Evolutionary conservation across 2,113 vertebrate species (phyloP).

Genomic region (Chloropsis cyanopogon): DNA sequence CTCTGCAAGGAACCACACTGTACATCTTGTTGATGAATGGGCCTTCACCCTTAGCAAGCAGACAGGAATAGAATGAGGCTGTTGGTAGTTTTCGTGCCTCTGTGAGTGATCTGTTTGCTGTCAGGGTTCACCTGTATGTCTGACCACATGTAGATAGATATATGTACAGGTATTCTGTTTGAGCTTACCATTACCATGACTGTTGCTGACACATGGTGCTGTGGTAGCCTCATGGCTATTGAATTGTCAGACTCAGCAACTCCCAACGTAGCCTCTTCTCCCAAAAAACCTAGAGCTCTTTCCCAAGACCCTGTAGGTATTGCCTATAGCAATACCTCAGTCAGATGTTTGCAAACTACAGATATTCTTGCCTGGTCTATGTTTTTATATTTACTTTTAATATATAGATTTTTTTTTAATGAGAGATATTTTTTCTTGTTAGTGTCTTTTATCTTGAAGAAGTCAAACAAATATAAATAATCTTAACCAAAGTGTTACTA

Average conservation of each 20-base stretch:
- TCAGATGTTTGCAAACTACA: background rate
- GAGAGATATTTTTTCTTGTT: background rate
- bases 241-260: background rate
- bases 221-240: background rate
- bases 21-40: background rate
- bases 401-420: background rate
- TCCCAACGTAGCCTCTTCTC: background rate
- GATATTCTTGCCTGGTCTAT: background rate
- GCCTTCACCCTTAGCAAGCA: background rate
- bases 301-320: background rate
- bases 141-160: background rate
- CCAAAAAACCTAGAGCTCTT: background rate
- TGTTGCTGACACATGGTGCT: background rate
- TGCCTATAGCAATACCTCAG: background rate
- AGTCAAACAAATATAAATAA: background rate
- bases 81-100: background rate
- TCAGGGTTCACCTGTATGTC: background rate
- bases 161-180: background rate
- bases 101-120: background rate
- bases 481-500: background rate
- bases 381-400: background rate
- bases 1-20: background rate
- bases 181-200: background rate
- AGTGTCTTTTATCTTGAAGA: background rate
- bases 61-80: background rate